A percentile compares a stretch with the other conserved stretches of the same genome.
phyloP scores from a whole-genome alignment of 2,797 vertebrate species.

The Phrynocephalus vlangalii region DNA sequence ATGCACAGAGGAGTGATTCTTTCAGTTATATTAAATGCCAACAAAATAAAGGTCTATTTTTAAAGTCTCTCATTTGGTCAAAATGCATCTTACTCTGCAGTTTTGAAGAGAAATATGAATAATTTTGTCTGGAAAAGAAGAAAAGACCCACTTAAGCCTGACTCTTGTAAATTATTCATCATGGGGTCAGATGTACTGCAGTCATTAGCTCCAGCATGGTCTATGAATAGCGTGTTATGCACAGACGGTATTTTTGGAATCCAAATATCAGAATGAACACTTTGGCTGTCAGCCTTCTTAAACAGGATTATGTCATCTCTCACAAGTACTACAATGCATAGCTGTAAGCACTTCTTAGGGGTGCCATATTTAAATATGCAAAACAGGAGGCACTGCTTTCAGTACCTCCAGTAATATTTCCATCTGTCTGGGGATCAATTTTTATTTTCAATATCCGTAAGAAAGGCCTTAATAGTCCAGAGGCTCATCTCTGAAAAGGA shows the following conservation, averaged over 20 bases:
- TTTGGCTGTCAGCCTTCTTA: neutral
- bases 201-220: conserved; percentile 7
- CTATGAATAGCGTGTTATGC: neutral
- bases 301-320: conserved; percentile 22
- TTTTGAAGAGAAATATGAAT: neutral
- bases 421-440: neutral
- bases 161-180: conserved; percentile 54
- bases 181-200: conserved; percentile 24
- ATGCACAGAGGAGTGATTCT: accelerated
- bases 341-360: neutral
- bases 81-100: neutral
- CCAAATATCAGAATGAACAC: conserved; percentile 17
- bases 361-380: conserved; percentile 30
- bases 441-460: neutral
- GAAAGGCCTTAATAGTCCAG: neutral
- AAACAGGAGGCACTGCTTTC: neutral
- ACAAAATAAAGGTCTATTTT: accelerated
- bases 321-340: conserved; percentile 9
- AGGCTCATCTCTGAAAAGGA: neutral
- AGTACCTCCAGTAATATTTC: conserved; percentile 12
- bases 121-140: conserved; percentile 22
- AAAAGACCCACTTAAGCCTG: neutral
- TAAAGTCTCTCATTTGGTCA: neutral
- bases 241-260: conserved; percentile 10
- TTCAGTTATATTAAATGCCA: neutral